Evolutionary conservation across 2,797 vertebrate species (phyloP), one percentile per base, ranked within the genome.

Genomic region (Dendrocincla fuliginosa): DNA sequence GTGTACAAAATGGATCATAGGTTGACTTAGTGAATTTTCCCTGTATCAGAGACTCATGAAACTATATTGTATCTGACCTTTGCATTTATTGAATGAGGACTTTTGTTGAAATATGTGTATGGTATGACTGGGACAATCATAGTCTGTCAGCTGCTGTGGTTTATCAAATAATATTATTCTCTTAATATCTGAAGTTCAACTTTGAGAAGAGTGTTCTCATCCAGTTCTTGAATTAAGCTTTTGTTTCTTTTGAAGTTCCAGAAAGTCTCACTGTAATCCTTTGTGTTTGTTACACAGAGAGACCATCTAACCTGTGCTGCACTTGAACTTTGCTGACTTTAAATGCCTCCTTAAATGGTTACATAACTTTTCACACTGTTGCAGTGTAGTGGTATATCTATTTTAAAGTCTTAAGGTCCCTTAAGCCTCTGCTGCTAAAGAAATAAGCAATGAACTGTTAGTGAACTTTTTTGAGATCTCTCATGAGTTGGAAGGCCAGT

Each of bases 21-120:
- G 57, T 85, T 92, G 42, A 9, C n/a, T 47, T 94, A 50, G 71
- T 86, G 70, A 88, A 84, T 81, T 97, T 96, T 82, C 15, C 47
- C 19, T 41, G 28, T 55, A 47, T 55, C 55, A 42, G 46, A 63
- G 39, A 63, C 32, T 80, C n/a, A 20, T 88, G 78, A 89, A 89
- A 79, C 18, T 10, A 0, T 79, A 64, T 47, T 76, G 10, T 70
- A 55, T 91, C 70, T 95, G 68, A 80, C 17, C 63, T 93, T 80
- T 69, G 22, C 3, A 11, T 90, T 85, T 90, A 57, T 78, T 82
- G n/a, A 94, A 94, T 55, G 13, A 91, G 12, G 9, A 14, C 16
- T 71, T 52, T 32, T 65, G 10, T 53, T 83, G 49, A 78, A 76
- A 74, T 52, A 73, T 47, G 30, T 49, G 22, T 24, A 44, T 47